A percentile compares a stretch with the other conserved stretches of the same genome.
Evolutionary conservation across 1,140 invertebrate species (phyloP).

Genomic region (Nixonia krombeini): DNA sequence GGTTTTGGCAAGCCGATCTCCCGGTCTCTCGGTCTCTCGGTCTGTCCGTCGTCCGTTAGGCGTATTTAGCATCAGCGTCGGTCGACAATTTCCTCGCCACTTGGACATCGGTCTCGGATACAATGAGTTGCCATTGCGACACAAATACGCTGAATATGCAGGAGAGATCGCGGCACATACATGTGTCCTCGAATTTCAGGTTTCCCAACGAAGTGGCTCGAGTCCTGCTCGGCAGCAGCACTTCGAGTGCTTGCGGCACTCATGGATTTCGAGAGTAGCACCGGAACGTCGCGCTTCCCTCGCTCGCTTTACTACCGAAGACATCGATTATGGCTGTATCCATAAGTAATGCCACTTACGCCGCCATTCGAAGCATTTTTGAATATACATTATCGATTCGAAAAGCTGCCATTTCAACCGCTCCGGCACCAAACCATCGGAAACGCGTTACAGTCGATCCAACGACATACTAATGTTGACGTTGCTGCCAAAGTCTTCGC

Average conservation of each 20-base stretch:
- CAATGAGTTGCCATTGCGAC: slow-evolving; percentile 61
- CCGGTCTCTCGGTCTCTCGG: too few relatives aligned
- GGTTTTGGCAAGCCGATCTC: too few relatives aligned
- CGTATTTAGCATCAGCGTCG: slow-evolving; percentile 42
- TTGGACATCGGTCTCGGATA: slow-evolving; percentile 50
- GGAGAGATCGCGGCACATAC: slow-evolving; percentile 50
- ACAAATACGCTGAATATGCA: slow-evolving; percentile 68
- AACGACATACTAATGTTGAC: too few relatives aligned
- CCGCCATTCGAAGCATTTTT: slow-evolving; percentile 22
- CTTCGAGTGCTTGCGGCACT: slow-evolving; percentile 55
- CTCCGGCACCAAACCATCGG: too few relatives aligned
- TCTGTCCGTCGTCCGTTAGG: slow-evolving; percentile 19
- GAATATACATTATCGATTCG: slow-evolving; percentile 30
- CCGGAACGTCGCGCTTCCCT: slow-evolving; percentile 34
- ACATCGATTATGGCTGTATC: slow-evolving; percentile 31
- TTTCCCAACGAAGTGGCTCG: slow-evolving; percentile 57
- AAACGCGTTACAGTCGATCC: too few relatives aligned
- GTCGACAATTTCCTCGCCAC: slow-evolving; percentile 54
- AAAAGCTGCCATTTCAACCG: slow-evolving; percentile 21
- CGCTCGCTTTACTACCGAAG: slow-evolving; percentile 31
- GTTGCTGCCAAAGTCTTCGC: too few relatives aligned
- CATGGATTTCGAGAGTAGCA: slow-evolving; percentile 48
- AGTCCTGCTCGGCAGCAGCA: slow-evolving; percentile 53
- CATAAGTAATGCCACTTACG: slow-evolving; percentile 24
- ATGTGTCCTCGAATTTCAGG: slow-evolving; percentile 65